Percentiles rank a stretch among this genome's conserved stretches.
Evolutionary conservation across 2,113 vertebrate species (phyloP).

Genomic region (Dicrurus megarhynchus): DNA sequence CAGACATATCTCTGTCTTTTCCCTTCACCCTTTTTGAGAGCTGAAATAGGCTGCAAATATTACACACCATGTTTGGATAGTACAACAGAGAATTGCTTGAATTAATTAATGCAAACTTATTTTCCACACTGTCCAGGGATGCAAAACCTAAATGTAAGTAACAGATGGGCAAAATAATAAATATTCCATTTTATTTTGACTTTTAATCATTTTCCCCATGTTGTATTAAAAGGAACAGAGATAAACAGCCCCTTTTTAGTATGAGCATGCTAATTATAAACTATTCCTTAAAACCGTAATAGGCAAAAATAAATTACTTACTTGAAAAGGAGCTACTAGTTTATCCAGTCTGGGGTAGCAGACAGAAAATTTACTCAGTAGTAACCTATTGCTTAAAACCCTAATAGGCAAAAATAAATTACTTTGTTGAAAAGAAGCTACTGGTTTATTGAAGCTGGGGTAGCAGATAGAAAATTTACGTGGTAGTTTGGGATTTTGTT

Average conservation of each 20-base stretch:
- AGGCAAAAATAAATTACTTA: neutral
- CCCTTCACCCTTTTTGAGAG: neutral
- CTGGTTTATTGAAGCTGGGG: neutral
- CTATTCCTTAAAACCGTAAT: neutral
- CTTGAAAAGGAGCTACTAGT: neutral
- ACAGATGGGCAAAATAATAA: constrained; percentile 71
- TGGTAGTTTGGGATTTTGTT: neutral
- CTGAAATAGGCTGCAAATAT: constrained; percentile 56
- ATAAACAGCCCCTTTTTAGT: constrained; percentile 55
- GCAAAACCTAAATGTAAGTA: constrained; percentile 60
- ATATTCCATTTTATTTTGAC: constrained; percentile 66
- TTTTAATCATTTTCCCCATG: constrained; percentile 53
- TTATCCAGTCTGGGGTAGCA: neutral
- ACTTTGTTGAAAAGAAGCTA: neutral
- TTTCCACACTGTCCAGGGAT: constrained; percentile 56
- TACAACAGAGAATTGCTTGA: constrained; percentile 43
- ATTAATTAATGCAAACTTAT: constrained; percentile 68
- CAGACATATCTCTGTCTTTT: constrained; percentile 10
- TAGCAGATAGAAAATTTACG: neutral
- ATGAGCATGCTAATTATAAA: neutral
- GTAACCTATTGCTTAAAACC: neutral
- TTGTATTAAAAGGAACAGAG: constrained; percentile 38
- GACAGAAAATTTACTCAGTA: neutral
- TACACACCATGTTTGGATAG: constrained; percentile 38
- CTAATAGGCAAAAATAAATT: neutral